These are phyloP conservation scores for Sesia apiformis DNA, from an alignment of 2,888 invertebrate species.

Conservation along the genomic window DNA sequence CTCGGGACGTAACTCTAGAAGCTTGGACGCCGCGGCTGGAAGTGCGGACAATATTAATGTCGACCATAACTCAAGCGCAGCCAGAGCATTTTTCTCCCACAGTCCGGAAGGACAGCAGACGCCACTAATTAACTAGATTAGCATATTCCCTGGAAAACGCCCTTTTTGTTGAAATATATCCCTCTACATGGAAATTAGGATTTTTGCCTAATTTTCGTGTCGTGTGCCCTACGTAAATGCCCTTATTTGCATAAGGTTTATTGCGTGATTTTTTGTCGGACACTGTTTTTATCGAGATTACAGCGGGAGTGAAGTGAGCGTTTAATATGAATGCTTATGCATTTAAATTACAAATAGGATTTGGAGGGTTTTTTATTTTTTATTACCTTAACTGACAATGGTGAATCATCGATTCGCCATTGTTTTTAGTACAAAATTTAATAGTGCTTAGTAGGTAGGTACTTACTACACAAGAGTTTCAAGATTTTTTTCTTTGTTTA, in stretches of 20 bases:
- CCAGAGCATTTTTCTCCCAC: conserved; percentile 59
- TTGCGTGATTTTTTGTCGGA: conserved; percentile 12
- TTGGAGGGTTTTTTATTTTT: too few species aligned
- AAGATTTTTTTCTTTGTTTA: too few species aligned
- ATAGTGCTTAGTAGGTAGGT: too few species aligned
- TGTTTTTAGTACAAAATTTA: too few species aligned
- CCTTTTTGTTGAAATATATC: conserved; percentile 22
- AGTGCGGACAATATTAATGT: conserved; percentile 67
- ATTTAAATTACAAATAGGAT: too few species aligned
- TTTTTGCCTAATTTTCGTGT: conserved; percentile 42
- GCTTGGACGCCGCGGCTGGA: conserved; percentile 53
- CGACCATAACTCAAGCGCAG: conserved; percentile 54
- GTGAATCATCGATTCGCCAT: too few species aligned
- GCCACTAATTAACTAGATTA: conserved; percentile 69
- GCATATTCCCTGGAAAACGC: conserved; percentile 53
- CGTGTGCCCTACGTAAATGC: conserved; percentile 25
- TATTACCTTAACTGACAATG: too few species aligned
- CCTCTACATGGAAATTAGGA: conserved; percentile 25
- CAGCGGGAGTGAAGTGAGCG: too few species aligned
- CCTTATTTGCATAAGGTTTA: conserved; percentile 34
- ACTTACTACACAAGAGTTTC: too few species aligned
- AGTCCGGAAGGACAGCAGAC: conserved; percentile 49
- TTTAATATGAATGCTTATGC: too few species aligned
- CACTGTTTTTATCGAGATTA: conserved; percentile 1
- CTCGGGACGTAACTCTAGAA: conserved; percentile 25